These are phyloP conservation scores for Anolis carolinensis DNA, from an alignment of 2,113 vertebrate genomes.

Conservation along the genomic window DNA sequence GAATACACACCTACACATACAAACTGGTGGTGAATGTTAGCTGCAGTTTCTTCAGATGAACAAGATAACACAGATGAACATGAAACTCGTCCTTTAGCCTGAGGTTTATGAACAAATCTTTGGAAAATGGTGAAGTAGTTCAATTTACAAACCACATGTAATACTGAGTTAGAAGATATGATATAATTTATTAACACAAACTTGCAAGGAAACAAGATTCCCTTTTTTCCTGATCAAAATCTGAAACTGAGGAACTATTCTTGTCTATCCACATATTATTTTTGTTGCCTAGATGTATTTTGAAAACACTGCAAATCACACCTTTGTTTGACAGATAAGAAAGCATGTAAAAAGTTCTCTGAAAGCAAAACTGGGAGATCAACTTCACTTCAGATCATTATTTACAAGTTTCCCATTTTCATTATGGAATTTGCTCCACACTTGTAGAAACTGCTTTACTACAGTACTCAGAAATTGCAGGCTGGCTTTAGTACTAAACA, in stretches of 20 bases:
- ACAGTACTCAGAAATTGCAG: constrained; percentile 68
- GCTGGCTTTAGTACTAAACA: constrained; percentile 76
- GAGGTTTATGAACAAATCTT: not conserved
- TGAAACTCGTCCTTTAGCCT: constrained; percentile 1
- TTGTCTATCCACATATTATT: constrained; percentile 12
- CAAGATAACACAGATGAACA: constrained; percentile 31
- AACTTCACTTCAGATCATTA: constrained; percentile 8
- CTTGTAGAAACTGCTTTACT: constrained; percentile 48
- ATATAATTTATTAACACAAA: not conserved
- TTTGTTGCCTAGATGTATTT: constrained; percentile 19
- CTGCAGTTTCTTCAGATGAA: constrained; percentile 39
- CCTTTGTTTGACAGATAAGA: constrained; percentile 40
- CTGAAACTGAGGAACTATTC: constrained; percentile 48
- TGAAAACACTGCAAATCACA: constrained; percentile 36
- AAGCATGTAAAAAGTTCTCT: constrained; percentile 17
- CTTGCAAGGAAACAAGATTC: constrained; percentile 16
- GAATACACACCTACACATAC: constrained; percentile 10
- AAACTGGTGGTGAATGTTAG: constrained; percentile 47
- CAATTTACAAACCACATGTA: not conserved
- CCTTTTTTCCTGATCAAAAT: not conserved
- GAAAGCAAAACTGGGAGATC: constrained; percentile 42
- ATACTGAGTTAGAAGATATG: not conserved
- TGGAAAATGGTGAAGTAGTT: not conserved
- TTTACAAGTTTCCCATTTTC: constrained; percentile 34
- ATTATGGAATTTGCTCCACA: constrained; percentile 1